Percentiles rank a stretch among this genome's conserved stretches.
phyloP scores from a whole-genome alignment of 2,888 invertebrate genomes.

The Sinohyriopsis cumingii region DNA sequence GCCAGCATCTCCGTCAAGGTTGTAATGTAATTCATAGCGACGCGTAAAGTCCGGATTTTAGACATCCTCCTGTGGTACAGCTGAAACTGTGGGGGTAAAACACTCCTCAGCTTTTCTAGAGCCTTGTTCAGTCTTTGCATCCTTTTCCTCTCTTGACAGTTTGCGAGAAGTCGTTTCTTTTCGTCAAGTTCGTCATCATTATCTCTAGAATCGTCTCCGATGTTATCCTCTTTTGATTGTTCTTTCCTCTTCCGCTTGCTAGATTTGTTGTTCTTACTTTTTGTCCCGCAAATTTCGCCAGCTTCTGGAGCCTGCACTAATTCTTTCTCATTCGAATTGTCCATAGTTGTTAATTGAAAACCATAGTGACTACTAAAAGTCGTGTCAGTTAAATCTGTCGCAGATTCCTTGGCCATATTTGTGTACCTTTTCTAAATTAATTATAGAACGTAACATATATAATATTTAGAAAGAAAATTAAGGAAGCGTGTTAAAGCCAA shows the following conservation, averaged over 20 bases:
- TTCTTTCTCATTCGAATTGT: not conserved
- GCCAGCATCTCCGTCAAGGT: conserved; percentile 39
- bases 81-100: conserved; percentile 43
- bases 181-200: conserved; percentile 35
- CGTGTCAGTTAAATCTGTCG: no score
- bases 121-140: conserved; percentile 51
- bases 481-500: no score
- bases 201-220: conserved; percentile 11
- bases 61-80: conserved; percentile 46
- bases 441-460: no score
- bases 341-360: no score
- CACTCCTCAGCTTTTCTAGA: conserved; percentile 40
- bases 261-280: no score
- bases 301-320: no score
- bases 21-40: conserved; percentile 53
- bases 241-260: not conserved
- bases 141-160: conserved; percentile 47
- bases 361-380: no score
- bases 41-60: conserved; percentile 51
- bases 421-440: no score
- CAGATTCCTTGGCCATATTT: no score
- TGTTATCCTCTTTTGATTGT: conserved; percentile 3
- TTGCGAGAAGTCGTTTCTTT: conserved; percentile 40
- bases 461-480: no score
- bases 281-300: no score